Percentiles rank a stretch among this genome's conserved stretches.
phyloP scores from a whole-genome alignment of 2,888 invertebrate species.

The Hipparchia semele region DNA sequence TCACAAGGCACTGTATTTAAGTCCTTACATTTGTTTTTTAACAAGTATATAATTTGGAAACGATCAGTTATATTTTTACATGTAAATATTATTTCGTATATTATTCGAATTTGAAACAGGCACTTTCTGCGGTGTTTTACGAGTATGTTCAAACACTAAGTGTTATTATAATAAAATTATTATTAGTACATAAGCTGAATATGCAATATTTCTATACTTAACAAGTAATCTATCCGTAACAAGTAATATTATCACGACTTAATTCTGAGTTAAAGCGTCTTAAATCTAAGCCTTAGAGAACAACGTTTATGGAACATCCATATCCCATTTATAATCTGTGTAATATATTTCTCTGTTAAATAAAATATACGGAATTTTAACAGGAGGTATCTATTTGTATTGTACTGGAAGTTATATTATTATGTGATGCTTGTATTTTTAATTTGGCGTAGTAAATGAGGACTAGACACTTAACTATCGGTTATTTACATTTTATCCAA shows the following conservation, averaged over 20 bases:
- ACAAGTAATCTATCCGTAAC: slow-evolving; percentile 49
- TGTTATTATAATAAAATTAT: slow-evolving; percentile 49
- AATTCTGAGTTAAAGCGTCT: slow-evolving; percentile 77
- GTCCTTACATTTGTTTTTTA: background rate
- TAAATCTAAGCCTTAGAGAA: slow-evolving; percentile 50
- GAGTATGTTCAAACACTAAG: slow-evolving; percentile 41
- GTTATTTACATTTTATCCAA: slow-evolving; percentile 39
- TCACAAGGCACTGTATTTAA: background rate
- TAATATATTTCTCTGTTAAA: slow-evolving; percentile 62
- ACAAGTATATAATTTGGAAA: background rate
- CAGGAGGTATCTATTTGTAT: slow-evolving; percentile 71
- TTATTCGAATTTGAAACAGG: slow-evolving; percentile 36
- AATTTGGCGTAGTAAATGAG: slow-evolving; percentile 48
- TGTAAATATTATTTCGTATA: slow-evolving; percentile 14
- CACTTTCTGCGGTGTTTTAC: slow-evolving; percentile 39
- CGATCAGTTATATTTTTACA: slow-evolving; percentile 4
- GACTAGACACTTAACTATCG: slow-evolving; percentile 50
- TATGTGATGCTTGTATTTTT: slow-evolving; percentile 59
- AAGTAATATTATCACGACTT: slow-evolving; percentile 63
- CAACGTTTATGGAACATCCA: slow-evolving; percentile 61
- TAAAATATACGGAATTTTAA: slow-evolving; percentile 75
- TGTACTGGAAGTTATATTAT: slow-evolving; percentile 62
- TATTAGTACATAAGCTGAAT: slow-evolving; percentile 46
- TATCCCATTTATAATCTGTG: slow-evolving; percentile 61
- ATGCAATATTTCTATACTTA: slow-evolving; percentile 45